These are phyloP conservation scores for Eristalinus sepulchralis DNA, from an alignment of 2,888 invertebrate genomes.

Conservation along the genomic window DNA sequence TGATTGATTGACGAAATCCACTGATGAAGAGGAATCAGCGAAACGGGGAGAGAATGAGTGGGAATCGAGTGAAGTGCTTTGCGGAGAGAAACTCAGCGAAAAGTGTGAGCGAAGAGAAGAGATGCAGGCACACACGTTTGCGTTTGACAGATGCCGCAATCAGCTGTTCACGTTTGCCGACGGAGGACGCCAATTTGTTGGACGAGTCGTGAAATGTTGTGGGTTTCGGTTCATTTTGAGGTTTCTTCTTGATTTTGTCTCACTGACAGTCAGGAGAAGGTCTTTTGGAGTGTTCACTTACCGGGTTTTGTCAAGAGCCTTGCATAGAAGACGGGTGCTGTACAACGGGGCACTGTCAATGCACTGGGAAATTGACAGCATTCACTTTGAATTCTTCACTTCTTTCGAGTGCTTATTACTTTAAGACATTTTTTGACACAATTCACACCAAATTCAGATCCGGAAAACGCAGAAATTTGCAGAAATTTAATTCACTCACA, in stretches of 20 bases:
- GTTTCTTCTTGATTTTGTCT: too few relatives aligned
- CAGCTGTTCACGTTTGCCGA: constrained; percentile 36
- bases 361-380: not conserved
- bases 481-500: constrained; percentile 38
- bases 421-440: not conserved
- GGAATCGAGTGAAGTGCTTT: not conserved
- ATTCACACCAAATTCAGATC: not conserved
- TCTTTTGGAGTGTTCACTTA: too few relatives aligned
- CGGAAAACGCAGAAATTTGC: not conserved
- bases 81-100: not conserved
- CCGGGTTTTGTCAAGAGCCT: too few relatives aligned
- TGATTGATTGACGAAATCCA: not conserved
- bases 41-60: not conserved
- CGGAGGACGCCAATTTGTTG: not conserved
- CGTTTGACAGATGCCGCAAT: not conserved
- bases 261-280: too few relatives aligned
- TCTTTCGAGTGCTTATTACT: not conserved
- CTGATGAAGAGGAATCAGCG: not conserved
- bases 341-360: not conserved
- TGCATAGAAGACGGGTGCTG: too few relatives aligned
- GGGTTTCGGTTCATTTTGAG: too few relatives aligned
- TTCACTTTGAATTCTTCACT: not conserved
- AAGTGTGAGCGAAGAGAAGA: constrained; percentile 19
- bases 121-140: not conserved
- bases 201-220: too few relatives aligned